Evolutionary conservation across 2,797 vertebrate genomes (phyloP).

Genomic region (Parambassis ranga): DNA sequence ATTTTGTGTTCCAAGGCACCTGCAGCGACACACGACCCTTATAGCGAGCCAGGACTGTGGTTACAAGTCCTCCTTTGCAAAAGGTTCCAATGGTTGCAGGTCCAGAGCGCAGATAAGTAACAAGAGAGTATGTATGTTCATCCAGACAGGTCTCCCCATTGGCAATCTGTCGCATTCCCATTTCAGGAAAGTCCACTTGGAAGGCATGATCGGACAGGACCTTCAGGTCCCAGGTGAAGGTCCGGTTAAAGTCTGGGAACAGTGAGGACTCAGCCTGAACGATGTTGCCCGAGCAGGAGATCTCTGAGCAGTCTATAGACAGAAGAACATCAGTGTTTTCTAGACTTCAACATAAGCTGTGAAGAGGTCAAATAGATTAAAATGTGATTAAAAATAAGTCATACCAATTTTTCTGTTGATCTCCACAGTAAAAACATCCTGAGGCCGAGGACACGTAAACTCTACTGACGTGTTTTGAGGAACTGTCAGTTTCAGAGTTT

Average conservation of each 20-base stretch:
- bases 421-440: constrained; percentile 69
- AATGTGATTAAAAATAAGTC: background rate
- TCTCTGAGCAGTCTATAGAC: constrained; percentile 67
- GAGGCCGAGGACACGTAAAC: constrained; percentile 74
- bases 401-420: constrained; percentile 75
- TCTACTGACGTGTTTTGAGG: constrained; percentile 44
- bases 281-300: constrained; percentile 74
- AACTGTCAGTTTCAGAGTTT: rapidly evolving
- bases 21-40: constrained; percentile 65
- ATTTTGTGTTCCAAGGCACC: constrained; percentile 55
- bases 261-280: constrained; percentile 72
- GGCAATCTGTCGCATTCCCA: constrained; percentile 85
- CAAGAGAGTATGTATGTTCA: constrained; percentile 78
- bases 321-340: too few species aligned
- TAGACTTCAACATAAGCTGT: too few species aligned
- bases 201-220: constrained; percentile 48
- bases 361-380: too few species aligned
- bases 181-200: constrained; percentile 83
- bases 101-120: constrained; percentile 58
- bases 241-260: constrained; percentile 84
- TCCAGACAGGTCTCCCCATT: constrained; percentile 79
- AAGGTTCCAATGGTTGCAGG: constrained; percentile 65
- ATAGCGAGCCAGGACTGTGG: constrained; percentile 54
- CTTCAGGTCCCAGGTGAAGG: constrained; percentile 86
- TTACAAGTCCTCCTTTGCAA: constrained; percentile 75